Percentiles rank a stretch among this genome's conserved stretches.
These are phyloP conservation scores for Acanthosepion pharaonis DNA, from an alignment of 2,888 invertebrate genomes.

Conservation along the genomic window DNA sequence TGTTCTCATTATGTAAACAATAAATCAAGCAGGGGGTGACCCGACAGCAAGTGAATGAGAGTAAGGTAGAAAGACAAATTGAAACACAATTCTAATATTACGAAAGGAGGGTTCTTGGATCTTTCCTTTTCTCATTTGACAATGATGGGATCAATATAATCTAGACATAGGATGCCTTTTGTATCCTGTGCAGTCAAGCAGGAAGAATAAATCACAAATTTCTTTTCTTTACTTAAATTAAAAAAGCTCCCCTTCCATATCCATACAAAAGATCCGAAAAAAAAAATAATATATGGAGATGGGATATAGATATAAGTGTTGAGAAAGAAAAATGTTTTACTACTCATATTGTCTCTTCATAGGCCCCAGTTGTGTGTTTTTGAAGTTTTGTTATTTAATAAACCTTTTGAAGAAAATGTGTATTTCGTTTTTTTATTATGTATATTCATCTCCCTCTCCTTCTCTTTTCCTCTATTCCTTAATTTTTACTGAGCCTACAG, in stretches of 20 bases:
- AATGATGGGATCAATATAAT: neutral
- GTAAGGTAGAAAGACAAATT: neutral
- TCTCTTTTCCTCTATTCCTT: neutral
- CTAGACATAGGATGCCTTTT: neutral
- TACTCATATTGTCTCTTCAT: neutral
- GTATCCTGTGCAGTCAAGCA: neutral
- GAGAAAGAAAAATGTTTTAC: neutral
- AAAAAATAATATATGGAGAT: neutral
- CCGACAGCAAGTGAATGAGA: constrained; percentile 17
- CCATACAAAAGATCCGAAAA: neutral
- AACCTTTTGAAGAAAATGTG: neutral
- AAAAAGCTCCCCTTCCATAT: neutral
- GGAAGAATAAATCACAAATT: neutral
- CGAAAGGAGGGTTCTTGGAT: neutral
- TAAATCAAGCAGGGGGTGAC: neutral
- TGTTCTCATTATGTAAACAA: neutral
- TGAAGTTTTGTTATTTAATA: neutral
- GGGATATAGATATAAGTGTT: neutral
- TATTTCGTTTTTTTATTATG: neutral
- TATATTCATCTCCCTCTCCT: neutral
- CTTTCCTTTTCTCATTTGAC: neutral
- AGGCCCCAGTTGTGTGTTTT: neutral
- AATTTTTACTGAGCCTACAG: no score
- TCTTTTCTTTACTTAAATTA: neutral
- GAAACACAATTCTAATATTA: neutral